Conservation (phyloP, 2,888 invertebrate genomes). For the Ephialtes manifestator region DNA sequence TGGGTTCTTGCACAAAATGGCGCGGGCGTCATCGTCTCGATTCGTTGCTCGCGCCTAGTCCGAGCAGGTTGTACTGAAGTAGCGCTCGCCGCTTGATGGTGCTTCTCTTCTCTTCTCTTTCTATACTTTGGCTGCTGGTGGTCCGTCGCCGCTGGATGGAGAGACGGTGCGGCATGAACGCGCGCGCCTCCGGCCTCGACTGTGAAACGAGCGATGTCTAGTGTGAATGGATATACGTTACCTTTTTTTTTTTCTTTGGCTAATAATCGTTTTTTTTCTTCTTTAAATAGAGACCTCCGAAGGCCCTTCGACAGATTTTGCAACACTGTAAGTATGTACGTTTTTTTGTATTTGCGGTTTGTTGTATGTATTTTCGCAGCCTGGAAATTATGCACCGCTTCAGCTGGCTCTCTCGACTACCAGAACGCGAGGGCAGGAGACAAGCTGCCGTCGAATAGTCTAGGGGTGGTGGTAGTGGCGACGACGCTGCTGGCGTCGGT, state of each 20-base stretch:
- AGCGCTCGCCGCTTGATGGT: constrained; percentile 35
- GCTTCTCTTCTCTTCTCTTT: constrained; percentile 4
- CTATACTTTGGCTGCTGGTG: constrained; percentile 12
- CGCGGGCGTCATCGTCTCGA: constrained; percentile 64
- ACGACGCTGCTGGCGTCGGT: constrained; percentile 59
- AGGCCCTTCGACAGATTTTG: background rate
- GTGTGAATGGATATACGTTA: background rate
- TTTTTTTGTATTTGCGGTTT: background rate
- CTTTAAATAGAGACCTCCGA: too few relatives aligned
- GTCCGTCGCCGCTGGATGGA: constrained; percentile 21
- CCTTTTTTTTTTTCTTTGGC: constrained; percentile 17
- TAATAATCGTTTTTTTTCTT: background rate
- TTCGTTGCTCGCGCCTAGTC: constrained; percentile 63
- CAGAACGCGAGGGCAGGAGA: constrained; percentile 32
- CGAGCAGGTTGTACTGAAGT: constrained; percentile 64
- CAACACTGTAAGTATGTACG: background rate
- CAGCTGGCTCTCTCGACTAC: background rate
- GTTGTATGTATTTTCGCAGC: background rate
- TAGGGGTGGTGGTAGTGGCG: constrained; percentile 67
- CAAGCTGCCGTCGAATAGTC: constrained; percentile 63
- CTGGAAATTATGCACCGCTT: background rate
- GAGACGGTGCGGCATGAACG: constrained; percentile 25
- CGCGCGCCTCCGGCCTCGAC: constrained; percentile 35
- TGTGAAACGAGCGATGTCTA: constrained; percentile 10
- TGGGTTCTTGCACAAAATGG: constrained; percentile 59